phyloP scores from a whole-genome alignment of 2,797 vertebrate species.

The Helarctos malayanus region DNA sequence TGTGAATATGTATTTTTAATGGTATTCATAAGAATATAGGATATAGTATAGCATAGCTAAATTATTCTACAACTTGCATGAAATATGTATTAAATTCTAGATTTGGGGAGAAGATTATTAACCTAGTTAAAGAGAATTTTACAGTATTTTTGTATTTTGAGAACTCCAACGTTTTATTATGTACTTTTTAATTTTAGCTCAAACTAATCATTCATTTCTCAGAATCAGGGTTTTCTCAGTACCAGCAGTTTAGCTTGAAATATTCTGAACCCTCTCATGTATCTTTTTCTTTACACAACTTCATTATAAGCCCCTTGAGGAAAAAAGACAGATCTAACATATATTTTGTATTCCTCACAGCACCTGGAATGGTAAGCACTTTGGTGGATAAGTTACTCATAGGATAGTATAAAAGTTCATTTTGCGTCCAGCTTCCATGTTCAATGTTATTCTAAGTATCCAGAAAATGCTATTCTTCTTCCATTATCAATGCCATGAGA shows the following conservation, averaged over 20 bases:
- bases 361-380: neutral
- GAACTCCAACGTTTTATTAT: conserved; percentile 68
- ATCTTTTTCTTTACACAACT: neutral
- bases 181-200: conserved; percentile 18
- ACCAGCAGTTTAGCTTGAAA: neutral
- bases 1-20: conserved; percentile 74
- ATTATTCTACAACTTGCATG: conserved; percentile 54
- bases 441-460: neutral
- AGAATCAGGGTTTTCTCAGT: conserved; percentile 24
- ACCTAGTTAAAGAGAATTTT: conserved; percentile 77
- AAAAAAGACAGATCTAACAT: neutral
- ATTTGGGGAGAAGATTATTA: conserved; percentile 70
- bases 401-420: conserved; percentile 4
- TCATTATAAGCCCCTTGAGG: neutral
- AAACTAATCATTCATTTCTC: conserved; percentile 59
- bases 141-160: conserved; percentile 75
- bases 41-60: neutral
- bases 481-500: neutral
- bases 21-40: conserved; percentile 73
- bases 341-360: neutral
- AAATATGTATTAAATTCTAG: conserved; percentile 79
- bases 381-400: neutral
- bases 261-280: neutral
- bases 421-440: neutral
- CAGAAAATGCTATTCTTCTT: neutral